phyloP scores from a whole-genome alignment of 2,797 vertebrate genomes.

The Falco naumanni region DNA sequence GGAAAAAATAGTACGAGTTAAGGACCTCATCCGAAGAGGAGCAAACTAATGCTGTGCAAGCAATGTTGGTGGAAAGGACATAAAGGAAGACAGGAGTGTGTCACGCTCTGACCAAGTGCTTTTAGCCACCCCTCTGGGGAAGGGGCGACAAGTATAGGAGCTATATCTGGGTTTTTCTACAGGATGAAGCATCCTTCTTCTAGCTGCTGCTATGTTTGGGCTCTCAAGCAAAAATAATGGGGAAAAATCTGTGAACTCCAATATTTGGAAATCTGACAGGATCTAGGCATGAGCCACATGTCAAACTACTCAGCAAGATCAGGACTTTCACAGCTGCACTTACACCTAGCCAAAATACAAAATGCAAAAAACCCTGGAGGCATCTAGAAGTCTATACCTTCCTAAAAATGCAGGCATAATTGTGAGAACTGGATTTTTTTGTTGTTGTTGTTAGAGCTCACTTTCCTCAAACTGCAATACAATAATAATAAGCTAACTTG shows the following conservation, averaged over 20 bases:
- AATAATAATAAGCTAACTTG: not conserved
- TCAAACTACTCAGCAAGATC: not conserved
- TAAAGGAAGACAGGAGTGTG: not conserved
- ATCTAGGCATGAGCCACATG: rapidly evolving
- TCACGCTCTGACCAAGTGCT: not conserved
- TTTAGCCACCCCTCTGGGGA: not conserved
- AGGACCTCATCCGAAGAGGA: not conserved
- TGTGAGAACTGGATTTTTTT: not conserved
- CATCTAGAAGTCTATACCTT: not conserved
- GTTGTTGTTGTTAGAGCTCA: not conserved
- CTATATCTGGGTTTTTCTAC: not conserved
- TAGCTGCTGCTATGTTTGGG: not conserved
- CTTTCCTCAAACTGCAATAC: not conserved
- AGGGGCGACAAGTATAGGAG: not conserved
- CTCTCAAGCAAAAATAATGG: not conserved
- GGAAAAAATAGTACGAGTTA: not conserved
- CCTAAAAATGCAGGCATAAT: not conserved
- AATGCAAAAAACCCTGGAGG: not conserved
- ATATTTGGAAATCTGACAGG: not conserved
- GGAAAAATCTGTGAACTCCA: not conserved
- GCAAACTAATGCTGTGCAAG: not conserved
- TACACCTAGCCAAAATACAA: not conserved
- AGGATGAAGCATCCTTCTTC: not conserved
- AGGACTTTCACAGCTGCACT: not conserved
- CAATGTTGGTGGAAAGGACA: not conserved